Base-by-base conservation (phyloP, 2,797 vertebrate species). In the Neostethus bicornis region DNA sequence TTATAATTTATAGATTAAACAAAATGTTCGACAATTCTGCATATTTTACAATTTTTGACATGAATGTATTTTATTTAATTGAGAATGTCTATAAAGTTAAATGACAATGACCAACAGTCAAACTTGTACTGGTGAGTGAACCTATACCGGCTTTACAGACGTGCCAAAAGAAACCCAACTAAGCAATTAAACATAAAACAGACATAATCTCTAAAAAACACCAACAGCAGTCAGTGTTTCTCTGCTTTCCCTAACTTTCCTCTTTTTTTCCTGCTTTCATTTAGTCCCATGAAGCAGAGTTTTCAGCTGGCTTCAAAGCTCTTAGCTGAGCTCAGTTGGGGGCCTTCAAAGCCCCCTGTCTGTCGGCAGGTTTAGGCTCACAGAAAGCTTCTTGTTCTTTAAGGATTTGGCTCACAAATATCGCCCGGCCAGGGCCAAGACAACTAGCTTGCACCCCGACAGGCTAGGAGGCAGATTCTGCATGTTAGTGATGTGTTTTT, bases 261-360 rank as follows among this genome's bases (percentile, higher is more conserved):
- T 65, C 64, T 69, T 69, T 73, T 70, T 74, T 73, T 84, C n/a
- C n/a, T 46, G 55, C 85, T 87, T 87, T 85, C 78, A 88, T 86
- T 87, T 83, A 76, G 80, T 75, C 83, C 80, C 60, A 80, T 84
- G 82, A 87, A 90, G 87, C 88, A 73, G 80, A 88, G 87, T 90
- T 91, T 91, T 92, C 89, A 77, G 87, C 87, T 64, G 82, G 88
- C 86, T 92, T 93, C 89, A 93, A 93, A 93, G 90, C 90, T 77
- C 87, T 59, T 80, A 72, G 90, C 89, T 81, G 89, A 87, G 89
- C 92, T 91, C 92, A 76, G 92, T 90, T 87, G 92, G 92, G 92
- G 92, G 91, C 90, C 91, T 92, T 92, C 92, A 93, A 92, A 92
- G 91, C 91, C 87, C 84, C 89, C 90, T 84, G 89, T 92, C 92